Evolutionary conservation across 2,888 invertebrate genomes (phyloP), one percentile per base, ranked within the genome.

Genomic region (Drosophila mercatorum): DNA sequence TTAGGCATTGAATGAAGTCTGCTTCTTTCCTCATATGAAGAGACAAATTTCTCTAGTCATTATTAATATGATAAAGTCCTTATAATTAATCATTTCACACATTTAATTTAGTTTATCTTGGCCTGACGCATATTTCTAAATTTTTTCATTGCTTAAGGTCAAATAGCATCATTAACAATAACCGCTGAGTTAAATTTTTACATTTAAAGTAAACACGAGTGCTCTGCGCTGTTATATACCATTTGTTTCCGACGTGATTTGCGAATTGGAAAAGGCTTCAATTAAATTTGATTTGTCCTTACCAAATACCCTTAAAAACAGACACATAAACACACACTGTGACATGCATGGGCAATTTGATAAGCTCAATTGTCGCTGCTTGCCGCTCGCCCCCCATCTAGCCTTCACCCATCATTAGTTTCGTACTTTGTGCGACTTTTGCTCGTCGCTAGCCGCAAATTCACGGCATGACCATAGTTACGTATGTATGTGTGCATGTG

Each of bases 211-310:
- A 22, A 22, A 22, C 1, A 22, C 22, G 22, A 22, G 22, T 2
- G 22, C 22, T 22, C 2, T 22, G 22, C 22, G 22, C 22, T 2
- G 28, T 28, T 28, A 28, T 38, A 49, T 38, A 26, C 10, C 14
- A 41, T 40, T 60, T 55, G 26, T 58, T 62, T 60, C 56, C 12
- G 38, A 74, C 60, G 63, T 69, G 74, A 78, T 75, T 71, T 76
- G 70, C 59, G 57, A 63, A 62, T 79, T 68, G 63, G 49, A 53
- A 66, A 78, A 67, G 73, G 76, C 74, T 77, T 80, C 83, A 88
- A 88, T 83, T 88, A 85, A 85, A 82, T 82, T 80, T 88, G 85
- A 83, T 88, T 88, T 85, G 85, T 74, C 64, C 75, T 58, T 44
- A 36, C 71, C 68, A 61, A 58, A 62, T 55, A 44, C 49, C 49